Conservation (phyloP, 1,140 invertebrate species). For the Paracyclopina nana region DNA sequence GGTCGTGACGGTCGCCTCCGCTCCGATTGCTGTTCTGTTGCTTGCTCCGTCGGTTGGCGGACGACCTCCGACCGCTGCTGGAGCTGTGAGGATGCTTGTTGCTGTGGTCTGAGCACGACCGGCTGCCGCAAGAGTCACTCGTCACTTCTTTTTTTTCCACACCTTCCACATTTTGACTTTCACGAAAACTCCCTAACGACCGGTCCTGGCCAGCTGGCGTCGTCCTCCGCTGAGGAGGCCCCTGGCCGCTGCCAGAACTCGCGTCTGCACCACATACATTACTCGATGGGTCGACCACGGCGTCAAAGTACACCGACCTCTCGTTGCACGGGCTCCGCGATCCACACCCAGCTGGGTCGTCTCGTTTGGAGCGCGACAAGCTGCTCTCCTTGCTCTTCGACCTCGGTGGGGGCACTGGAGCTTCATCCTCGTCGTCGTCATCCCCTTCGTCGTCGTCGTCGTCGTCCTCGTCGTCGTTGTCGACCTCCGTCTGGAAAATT, state of each 20-base stretch:
- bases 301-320: neutral
- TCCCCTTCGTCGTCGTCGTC: neutral
- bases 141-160: neutral
- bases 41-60: neutral
- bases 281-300: no score
- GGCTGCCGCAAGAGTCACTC: neutral
- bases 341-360: no score
- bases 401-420: slow-evolving; percentile 14
- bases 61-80: neutral
- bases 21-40: neutral
- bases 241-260: no score
- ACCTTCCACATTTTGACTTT: neutral
- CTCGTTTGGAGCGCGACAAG: no score
- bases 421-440: neutral
- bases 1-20: neutral
- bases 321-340: neutral
- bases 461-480: neutral
- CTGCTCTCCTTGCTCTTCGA: slow-evolving; percentile 13
- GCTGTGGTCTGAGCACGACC: neutral
- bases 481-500: neutral
- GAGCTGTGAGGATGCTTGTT: neutral
- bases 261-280: no score
- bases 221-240: no score
- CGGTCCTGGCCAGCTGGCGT: no score
- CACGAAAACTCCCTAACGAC: no score